Conservation (phyloP, 64 coral and sea anemone genomes). For the Pocillopora verrucosa region DNA sequence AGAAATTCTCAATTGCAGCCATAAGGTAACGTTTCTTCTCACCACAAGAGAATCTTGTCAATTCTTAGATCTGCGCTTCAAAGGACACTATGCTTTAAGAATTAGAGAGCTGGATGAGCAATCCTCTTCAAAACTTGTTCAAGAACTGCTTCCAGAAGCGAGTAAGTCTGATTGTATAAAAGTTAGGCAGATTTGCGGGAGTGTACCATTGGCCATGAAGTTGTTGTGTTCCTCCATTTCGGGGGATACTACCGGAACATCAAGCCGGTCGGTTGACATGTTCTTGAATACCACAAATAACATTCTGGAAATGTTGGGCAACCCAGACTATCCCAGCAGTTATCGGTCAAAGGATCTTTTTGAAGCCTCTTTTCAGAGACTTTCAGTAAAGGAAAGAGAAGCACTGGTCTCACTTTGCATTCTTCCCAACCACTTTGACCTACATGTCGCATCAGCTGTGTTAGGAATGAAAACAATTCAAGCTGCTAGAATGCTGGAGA, state of each 20-base stretch:
- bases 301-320: neutral
- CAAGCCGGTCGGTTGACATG: neutral
- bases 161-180: neutral
- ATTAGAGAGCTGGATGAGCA: neutral
- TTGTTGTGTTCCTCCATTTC: neutral
- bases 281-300: neutral
- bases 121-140: neutral
- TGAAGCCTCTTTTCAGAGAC: conserved; percentile 39
- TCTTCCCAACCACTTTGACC: conserved; percentile 24
- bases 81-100: neutral
- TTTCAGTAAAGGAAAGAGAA: neutral
- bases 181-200: neutral
- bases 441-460: conserved; percentile 21
- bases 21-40: neutral
- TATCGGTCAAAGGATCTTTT: neutral
- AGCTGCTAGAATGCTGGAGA: neutral
- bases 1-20: neutral
- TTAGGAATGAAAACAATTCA: neutral
- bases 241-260: neutral
- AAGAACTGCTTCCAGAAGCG: neutral
- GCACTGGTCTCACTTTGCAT: conserved; percentile 14
- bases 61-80: neutral
- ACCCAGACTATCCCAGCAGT: neutral
- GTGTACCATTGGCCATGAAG: neutral
- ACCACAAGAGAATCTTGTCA: neutral